phyloP scores from a whole-genome alignment of 2,888 invertebrate genomes.

The Eristalis intricaria region DNA sequence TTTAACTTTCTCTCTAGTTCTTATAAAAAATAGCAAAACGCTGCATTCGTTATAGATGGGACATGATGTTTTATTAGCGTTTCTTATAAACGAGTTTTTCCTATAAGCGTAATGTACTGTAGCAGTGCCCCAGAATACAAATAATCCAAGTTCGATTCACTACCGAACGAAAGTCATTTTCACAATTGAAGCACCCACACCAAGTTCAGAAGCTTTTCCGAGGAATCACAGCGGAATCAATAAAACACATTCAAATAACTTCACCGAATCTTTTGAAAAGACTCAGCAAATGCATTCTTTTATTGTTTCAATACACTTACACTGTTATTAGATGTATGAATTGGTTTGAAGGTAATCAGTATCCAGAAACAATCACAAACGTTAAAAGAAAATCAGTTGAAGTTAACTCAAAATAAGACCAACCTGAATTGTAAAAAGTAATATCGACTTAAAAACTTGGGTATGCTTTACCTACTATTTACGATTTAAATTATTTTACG shows the following conservation, averaged over 20 bases:
- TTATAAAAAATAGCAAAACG: too few relatives aligned
- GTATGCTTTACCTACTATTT: conserved; percentile 16
- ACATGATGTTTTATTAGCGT: too few relatives aligned
- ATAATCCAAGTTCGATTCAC: too few relatives aligned
- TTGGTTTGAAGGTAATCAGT: background rate
- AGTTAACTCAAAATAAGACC: conserved; percentile 15
- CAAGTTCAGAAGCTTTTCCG: too few relatives aligned
- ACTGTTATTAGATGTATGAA: background rate
- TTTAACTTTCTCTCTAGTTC: too few relatives aligned
- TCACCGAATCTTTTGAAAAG: background rate
- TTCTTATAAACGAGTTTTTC: too few relatives aligned
- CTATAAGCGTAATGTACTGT: too few relatives aligned
- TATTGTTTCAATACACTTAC: background rate
- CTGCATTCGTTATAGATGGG: too few relatives aligned
- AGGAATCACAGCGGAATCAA: background rate
- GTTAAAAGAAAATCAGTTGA: background rate
- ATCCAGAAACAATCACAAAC: background rate
- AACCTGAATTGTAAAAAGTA: conserved; percentile 40
- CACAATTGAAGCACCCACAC: too few relatives aligned
- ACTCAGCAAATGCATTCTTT: background rate
- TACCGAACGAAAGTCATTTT: too few relatives aligned
- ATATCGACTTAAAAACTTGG: conserved; percentile 28
- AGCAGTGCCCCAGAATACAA: too few relatives aligned
- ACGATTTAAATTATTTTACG: conserved; percentile 5
- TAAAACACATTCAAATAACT: background rate